Conservation (phyloP, 2,113 vertebrate genomes). For the Rhodinocichla rosea region DNA sequence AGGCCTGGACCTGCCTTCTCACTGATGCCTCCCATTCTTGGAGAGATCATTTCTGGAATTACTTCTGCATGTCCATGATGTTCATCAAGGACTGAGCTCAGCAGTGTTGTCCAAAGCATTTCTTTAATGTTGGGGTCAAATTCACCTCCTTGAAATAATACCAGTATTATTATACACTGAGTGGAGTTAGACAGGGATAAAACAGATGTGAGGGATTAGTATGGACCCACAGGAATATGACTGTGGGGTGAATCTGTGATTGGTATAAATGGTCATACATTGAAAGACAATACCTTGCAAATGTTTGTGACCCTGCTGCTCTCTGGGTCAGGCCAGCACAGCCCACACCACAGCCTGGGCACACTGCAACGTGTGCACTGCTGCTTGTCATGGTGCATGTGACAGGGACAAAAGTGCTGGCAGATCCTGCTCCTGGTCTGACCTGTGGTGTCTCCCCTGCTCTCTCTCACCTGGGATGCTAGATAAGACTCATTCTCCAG, state of each 20-base stretch:
- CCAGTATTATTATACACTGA: background rate
- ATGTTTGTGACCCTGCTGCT: background rate
- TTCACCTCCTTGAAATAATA: background rate
- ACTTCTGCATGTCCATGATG: background rate
- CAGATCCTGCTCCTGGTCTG: background rate
- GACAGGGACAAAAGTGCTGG: background rate
- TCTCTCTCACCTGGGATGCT: background rate
- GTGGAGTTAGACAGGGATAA: background rate
- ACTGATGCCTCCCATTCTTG: background rate
- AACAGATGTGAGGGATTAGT: background rate
- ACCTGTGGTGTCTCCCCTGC: background rate
- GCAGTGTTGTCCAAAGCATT: background rate
- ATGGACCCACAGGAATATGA: background rate
- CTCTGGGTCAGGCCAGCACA: background rate
- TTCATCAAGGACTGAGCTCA: background rate
- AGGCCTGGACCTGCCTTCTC: background rate
- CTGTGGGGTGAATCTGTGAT: background rate
- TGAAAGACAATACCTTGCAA: background rate
- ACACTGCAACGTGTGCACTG: background rate
- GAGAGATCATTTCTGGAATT: background rate
- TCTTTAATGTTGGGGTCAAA: background rate
- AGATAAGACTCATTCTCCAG: background rate
- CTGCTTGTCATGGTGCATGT: background rate
- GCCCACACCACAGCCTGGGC: background rate
- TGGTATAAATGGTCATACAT: background rate